Evolutionary conservation across 2,888 invertebrate genomes (phyloP).

Genomic region (Meloe dianella): DNA sequence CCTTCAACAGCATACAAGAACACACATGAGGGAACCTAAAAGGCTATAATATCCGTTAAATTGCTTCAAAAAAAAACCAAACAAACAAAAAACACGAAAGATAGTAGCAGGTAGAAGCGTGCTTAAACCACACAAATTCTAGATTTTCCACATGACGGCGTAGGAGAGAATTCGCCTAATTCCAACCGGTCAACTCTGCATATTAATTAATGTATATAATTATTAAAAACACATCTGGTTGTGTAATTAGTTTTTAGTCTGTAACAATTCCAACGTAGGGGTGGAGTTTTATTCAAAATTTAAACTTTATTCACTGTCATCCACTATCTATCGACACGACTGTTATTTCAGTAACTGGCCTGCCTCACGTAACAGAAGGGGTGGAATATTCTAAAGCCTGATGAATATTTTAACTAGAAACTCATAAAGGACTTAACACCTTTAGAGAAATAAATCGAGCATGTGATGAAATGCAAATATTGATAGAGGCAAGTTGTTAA

Average conservation of each 20-base stretch:
- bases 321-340: not conserved
- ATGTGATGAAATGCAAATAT: conserved; percentile 53
- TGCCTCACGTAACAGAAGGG: conserved; percentile 15
- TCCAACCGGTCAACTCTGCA: not conserved
- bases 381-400: conserved; percentile 38
- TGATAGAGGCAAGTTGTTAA: conserved; percentile 41
- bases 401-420: conserved; percentile 46
- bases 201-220: not conserved
- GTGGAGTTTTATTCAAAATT: conserved; percentile 15
- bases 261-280: not conserved
- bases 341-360: conserved; percentile 17
- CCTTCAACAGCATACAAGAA: not conserved
- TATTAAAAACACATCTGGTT: not conserved
- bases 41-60: not conserved
- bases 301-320: not conserved
- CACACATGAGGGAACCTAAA: not conserved
- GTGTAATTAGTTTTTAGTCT: not conserved
- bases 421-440: conserved; percentile 47
- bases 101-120: too few species aligned
- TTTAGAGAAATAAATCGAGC: conserved; percentile 50
- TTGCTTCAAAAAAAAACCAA: not conserved
- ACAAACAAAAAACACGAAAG: not conserved
- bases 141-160: not conserved
- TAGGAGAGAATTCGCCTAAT: not conserved
- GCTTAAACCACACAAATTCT: not conserved